Base-by-base conservation (phyloP, 2,113 vertebrate species). In the Archilochus colubris region DNA sequence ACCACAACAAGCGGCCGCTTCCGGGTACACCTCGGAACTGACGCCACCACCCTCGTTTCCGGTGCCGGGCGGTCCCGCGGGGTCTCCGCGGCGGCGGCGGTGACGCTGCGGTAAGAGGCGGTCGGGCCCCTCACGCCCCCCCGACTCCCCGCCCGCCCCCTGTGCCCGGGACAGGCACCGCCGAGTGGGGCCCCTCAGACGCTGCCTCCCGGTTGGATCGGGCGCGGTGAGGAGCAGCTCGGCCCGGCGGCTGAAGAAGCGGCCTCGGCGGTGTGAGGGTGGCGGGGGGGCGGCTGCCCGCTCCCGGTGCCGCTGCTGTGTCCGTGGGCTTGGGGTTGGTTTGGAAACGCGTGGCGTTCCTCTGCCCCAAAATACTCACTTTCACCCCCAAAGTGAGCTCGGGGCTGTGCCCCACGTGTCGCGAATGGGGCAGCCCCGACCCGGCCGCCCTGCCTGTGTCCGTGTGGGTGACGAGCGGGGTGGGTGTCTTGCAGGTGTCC, bases 401-500 rank as follows among this genome's bases (percentile, higher is more conserved):
- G 0, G 23, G 10, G 38, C 25, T 25, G 8, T 27, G 28, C 24
- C 30, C 18, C 3, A 44, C 3, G 24, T 8, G 0, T 2, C 7
- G 27, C 3, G 11, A 0, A 24, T n/a, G 14, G 7, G 1, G 21
- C 6, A 16, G 40, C 40, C 5, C 24, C 13, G 4, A 3, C 2
- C 18, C 3, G 2, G n/a, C 3, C 2, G 28, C 3, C 14, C 20
- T 3, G 3, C 2, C 0, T 53, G 28, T 8, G 33, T 0, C 40
- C 40, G 9, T 9, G n/a, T 5, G 3, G 9, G 21, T 94, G 12
- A 54, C 22, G 38, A 79, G 31, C 14, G 38, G 82, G 31, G 15
- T 12, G 44, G 67, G n/a, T 95, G 95, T 95, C 30, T 96, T 63
- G 88, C 94, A 96, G 96, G 91, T 80, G 95, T 48, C 24, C 16